phyloP scores from a whole-genome alignment of 2,113 vertebrate genomes.

The Micronycteris hirsuta region DNA sequence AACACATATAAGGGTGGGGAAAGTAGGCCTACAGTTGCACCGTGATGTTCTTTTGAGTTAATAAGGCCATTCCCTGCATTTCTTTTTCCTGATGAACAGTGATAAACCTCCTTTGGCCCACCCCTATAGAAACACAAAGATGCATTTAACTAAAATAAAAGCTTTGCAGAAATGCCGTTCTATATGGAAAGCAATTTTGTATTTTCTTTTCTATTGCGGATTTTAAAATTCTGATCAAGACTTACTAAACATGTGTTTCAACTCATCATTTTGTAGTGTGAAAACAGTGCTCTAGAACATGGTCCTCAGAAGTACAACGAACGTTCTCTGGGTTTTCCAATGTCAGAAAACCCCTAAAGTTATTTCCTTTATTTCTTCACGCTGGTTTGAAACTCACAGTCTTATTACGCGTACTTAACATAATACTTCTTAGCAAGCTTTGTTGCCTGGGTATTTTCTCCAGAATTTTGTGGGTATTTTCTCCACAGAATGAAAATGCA shows the following conservation, averaged over 20 bases:
- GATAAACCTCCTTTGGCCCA: no score
- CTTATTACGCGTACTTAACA: not conserved
- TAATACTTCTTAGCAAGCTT: not conserved
- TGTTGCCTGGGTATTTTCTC: not conserved
- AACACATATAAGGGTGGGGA: not conserved
- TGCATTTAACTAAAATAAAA: not conserved
- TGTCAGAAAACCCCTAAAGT: not conserved
- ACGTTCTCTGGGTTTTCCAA: not conserved
- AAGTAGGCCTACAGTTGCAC: no score
- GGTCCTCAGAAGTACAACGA: not conserved
- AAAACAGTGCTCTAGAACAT: not conserved
- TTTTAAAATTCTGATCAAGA: slow-evolving; percentile 27
- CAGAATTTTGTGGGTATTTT: not conserved
- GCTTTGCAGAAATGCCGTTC: not conserved
- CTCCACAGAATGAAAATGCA: not conserved
- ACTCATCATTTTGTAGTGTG: not conserved
- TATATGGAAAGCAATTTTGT: not conserved
- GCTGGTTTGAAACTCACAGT: not conserved
- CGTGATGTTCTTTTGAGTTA: no score
- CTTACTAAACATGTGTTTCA: not conserved
- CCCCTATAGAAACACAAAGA: slow-evolving; percentile 3
- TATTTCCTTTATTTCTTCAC: not conserved
- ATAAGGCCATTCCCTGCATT: no score
- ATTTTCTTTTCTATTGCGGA: not conserved
- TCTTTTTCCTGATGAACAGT: no score